A percentile compares a stretch with the other conserved stretches of the same genome.
phyloP scores from a whole-genome alignment of 1,140 invertebrate genomes.

The Lineus longissimus region DNA sequence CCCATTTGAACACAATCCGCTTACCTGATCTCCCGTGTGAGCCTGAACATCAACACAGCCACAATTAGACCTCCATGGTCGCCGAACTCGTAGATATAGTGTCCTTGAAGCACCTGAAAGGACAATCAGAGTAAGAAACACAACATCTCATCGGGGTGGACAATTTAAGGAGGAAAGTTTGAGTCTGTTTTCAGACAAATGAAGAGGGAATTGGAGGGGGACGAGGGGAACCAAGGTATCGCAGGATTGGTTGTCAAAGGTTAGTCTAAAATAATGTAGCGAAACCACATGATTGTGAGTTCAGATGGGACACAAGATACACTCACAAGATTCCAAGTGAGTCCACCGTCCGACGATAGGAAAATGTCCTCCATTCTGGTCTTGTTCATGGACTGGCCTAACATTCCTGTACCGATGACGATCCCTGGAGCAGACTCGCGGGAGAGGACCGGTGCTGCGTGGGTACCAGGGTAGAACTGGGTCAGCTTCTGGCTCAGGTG shows the following conservation, averaged over 20 bases:
- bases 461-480: constrained; percentile 73
- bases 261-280: no score
- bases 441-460: constrained; percentile 77
- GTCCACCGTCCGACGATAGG: constrained; percentile 77
- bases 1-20: no score
- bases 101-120: constrained; percentile 69
- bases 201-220: no score
- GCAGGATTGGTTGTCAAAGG: no score
- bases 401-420: constrained; percentile 73
- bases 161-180: background rate
- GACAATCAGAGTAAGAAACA: constrained; percentile 4
- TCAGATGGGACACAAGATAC: no score
- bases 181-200: background rate
- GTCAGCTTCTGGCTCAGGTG: constrained; percentile 83
- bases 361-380: constrained; percentile 71
- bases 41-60: constrained; percentile 68
- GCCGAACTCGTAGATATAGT: constrained; percentile 83
- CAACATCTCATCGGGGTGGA: no score
- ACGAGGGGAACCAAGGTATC: no score
- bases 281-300: no score
- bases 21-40: constrained; percentile 67
- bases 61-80: constrained; percentile 86
- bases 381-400: constrained; percentile 73
- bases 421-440: constrained; percentile 82
- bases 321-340: constrained; percentile 73